Base-by-base conservation (phyloP, 2,888 invertebrate genomes). In the Nomada goodeniana region DNA sequence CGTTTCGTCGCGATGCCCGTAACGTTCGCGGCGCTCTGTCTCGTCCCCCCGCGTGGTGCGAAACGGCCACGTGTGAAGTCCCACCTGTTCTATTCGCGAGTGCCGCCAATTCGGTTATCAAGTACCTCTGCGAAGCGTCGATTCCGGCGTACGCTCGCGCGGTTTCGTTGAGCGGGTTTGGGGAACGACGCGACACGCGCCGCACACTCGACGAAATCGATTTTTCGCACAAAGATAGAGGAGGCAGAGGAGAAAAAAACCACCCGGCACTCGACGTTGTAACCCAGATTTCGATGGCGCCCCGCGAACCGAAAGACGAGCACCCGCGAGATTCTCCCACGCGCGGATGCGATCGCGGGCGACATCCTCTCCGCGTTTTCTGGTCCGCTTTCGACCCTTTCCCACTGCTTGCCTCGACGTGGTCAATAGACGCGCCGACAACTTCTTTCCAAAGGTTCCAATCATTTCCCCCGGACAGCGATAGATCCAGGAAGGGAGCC, bases 271-370 rank as follows among this genome's bases (percentile, higher is more conserved):
- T 79, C 82, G 61, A 75, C 78, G 84, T 15, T 64, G 64, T 85
- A 86, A 86, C 86, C 86, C 59, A 86, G 80, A 86, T 86, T 85
- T 77, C 36, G 82, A 86, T 84, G 55, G 63, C 70, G 59, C 63
- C 79, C 82, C 71, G 78, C 78, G 80, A 86, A 86, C 84, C 86
- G 86, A 76, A 83, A 86, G 80, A 76, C 80, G 59, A 86, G 86
- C 68, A 84, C 86, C 77, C 83, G 86, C 84, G 80, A 86, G 77
- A 79, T 29, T 29, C 76, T 83, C 63, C 70, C 76, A 71, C 83
- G 75, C 71, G 53, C 76, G 72, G 61, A 72, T 72, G 55, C 77
- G 75, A 83, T 79, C 74, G 73, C 77, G 70, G 69, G 74, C 36
- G 36, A 36, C 36, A 67, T 76, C 64, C 76, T 75, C 76, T 64